Base-by-base conservation (phyloP, 2,797 vertebrate species). In the Anas georgica region DNA sequence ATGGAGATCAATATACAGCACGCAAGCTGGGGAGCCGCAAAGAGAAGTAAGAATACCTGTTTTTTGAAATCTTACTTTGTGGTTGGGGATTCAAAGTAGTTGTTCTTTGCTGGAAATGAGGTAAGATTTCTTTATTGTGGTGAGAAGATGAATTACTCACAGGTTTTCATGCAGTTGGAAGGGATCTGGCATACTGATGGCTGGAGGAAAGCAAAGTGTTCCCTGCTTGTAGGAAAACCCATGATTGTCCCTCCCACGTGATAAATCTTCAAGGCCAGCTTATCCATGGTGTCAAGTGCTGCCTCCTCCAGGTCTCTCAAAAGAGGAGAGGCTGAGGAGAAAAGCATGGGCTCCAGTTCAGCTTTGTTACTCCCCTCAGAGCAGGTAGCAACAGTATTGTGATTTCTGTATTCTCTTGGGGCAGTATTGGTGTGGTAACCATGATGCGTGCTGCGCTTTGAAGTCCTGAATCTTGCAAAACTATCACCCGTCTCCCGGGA, bases 1-100 rank as follows among this genome's bases (percentile, higher is more conserved):
- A 99, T 17, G 99, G 98, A 28, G 99, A 99, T 92, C 98, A 98
- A 6, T 99, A 99, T 75, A 99, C 99, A 2, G 98, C 99, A 52
- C 99, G 98, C 91, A 99, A 98, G 90, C 96, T 99, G 46, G 99
- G 99, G 85, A 99, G 98, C 97, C 98, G 98, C 96, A 99, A 98
- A 74, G 98, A 99, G 97, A 99, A 98, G 99, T 99, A 96, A 96
- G 97, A 54, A 39, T 60, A 37, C 55, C 8, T 2, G 2, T 0
- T 28, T 62, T 89, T 39, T 79, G 3, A 77, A 50, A 9, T 63
- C 41, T 14, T 46, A 12, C 31, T 84, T 21, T 66, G 66, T 45
- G 29, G 3, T 2, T 63, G 60, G 35, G 10, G 7, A 54, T 74
- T 64, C 10, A 4, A 10, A 74, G 11, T 8, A 17, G 37, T 5